phyloP scores from a whole-genome alignment of 2,888 invertebrate species.

The Lepeophtheirus nordmannii region DNA sequence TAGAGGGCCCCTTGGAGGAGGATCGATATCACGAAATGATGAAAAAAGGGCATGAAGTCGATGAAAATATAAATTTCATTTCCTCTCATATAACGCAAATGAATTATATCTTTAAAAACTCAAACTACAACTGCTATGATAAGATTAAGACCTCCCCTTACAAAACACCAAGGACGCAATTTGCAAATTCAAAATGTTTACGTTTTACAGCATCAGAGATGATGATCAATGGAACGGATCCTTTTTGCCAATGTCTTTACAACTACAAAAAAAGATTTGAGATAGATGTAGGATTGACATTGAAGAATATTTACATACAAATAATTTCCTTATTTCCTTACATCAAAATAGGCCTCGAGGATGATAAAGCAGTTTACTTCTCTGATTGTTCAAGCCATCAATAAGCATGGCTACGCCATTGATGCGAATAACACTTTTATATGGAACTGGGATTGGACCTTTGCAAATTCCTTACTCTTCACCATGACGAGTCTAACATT shows the following conservation, averaged over 20 bases:
- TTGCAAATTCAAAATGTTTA: not conserved
- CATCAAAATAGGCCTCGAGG: not conserved
- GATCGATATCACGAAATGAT: not conserved
- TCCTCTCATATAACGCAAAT: not conserved
- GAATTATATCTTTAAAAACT: not conserved
- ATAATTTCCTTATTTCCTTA: too few relatives aligned
- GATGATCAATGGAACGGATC: not conserved
- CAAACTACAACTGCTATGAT: not conserved
- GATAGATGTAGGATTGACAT: too few relatives aligned
- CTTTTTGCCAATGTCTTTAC: not conserved
- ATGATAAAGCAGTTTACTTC: not conserved
- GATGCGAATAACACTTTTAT: not conserved
- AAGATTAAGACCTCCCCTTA: not conserved
- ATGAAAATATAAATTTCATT: not conserved
- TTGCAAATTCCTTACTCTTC: conserved; percentile 5
- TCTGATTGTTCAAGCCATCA: not conserved
- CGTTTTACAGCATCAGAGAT: not conserved
- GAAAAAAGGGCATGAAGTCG: not conserved
- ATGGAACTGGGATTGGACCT: conserved; percentile 10
- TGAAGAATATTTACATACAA: too few relatives aligned
- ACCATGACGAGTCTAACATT: conserved; percentile 13
- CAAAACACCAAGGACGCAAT: not conserved
- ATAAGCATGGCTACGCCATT: not conserved
- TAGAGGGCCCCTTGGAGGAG: not conserved
- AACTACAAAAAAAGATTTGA: not conserved